Conservation (phyloP, 2,888 invertebrate genomes). For the Lithophane semibrunnea region DNA sequence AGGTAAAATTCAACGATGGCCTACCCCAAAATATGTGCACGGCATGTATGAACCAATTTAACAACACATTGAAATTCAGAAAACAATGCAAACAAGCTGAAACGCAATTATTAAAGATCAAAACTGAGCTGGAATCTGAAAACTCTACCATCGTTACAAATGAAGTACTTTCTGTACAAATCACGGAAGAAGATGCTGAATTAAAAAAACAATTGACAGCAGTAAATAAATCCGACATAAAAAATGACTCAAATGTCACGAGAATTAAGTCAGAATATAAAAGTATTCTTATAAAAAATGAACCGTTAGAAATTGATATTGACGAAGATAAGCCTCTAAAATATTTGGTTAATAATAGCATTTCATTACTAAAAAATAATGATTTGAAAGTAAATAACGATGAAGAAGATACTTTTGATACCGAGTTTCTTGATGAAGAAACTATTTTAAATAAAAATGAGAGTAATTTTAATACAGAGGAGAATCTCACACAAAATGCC, state of each 20-base stretch:
- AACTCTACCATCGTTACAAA: background rate
- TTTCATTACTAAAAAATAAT: background rate
- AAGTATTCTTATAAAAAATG: conserved; percentile 3
- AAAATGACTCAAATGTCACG: background rate
- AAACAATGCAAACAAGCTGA: conserved; percentile 72
- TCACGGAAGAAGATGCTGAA: background rate
- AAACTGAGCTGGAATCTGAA: conserved; percentile 13
- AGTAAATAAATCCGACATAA: background rate
- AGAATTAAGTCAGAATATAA: conserved; percentile 10
- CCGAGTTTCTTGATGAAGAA: background rate
- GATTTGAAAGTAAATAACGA: background rate
- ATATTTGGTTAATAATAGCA: background rate
- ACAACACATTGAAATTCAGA: conserved; percentile 71
- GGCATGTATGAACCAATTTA: conserved; percentile 55
- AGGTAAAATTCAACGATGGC: conserved; percentile 50
- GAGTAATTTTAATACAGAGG: background rate
- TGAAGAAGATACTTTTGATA: background rate
- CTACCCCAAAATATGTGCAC: conserved; percentile 57
- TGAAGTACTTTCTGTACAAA: conserved; percentile 6
- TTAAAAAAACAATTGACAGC: background rate
- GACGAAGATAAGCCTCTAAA: conserved; percentile 20
- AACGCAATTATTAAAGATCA: conserved; percentile 57
- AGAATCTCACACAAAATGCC: fast-evolving
- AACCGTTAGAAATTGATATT: background rate
- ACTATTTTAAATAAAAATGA: background rate